These are phyloP conservation scores for Trichoplusia ni DNA, from an alignment of 1,140 invertebrate species.

Conservation along the genomic window DNA sequence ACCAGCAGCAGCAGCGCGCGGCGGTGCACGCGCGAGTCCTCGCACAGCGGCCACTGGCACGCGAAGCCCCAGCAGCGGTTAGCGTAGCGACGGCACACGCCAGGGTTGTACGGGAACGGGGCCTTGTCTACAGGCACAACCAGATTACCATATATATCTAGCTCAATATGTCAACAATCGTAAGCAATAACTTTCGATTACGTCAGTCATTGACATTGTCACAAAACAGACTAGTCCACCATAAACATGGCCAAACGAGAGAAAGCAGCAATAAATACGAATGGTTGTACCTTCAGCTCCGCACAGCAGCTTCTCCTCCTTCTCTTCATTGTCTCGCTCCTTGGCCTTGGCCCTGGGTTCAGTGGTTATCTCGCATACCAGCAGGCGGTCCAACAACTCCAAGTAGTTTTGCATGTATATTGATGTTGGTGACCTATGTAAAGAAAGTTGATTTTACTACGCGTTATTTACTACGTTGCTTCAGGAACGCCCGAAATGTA, in stretches of 20 bases:
- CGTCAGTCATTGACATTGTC: too few species aligned
- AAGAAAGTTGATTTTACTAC: conserved; percentile 1
- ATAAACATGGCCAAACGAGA: too few species aligned
- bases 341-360: conserved; percentile 56
- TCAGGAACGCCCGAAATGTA: too few species aligned
- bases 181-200: too few species aligned
- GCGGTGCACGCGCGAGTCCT: conserved; percentile 86
- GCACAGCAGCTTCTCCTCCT: conserved; percentile 76
- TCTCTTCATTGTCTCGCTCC: conserved; percentile 58
- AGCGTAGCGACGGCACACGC: conserved; percentile 74
- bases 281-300: conserved; percentile 66
- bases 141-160: too few species aligned
- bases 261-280: not conserved
- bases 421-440: conserved; percentile 81
- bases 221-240: too few species aligned
- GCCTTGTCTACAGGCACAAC: conserved; percentile 55
- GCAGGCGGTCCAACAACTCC: conserved; percentile 84
- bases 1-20: conserved; percentile 91
- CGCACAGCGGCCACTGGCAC: conserved; percentile 86
- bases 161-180: too few species aligned
- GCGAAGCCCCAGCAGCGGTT: conserved; percentile 88
- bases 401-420: conserved; percentile 87
- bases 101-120: conserved; percentile 69
- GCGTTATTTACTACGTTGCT: too few species aligned
- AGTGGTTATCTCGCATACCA: conserved; percentile 78